A percentile compares a stretch with the other conserved stretches of the same genome.
These are phyloP conservation scores for Brachynemurus nebulosus DNA, from an alignment of 2,888 invertebrate species.

Conservation along the genomic window DNA sequence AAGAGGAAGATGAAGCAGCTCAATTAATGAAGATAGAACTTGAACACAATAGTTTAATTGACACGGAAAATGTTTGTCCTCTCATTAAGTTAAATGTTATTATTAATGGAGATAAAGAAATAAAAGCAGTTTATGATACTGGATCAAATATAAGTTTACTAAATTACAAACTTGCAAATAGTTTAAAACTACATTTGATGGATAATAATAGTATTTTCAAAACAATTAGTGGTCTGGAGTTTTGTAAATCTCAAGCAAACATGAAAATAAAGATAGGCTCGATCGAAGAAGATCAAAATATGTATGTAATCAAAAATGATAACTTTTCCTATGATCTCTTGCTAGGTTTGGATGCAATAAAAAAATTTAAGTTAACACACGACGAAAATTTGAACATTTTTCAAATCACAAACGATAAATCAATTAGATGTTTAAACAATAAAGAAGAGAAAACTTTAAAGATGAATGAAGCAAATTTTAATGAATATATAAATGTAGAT, in stretches of 20 bases:
- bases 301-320: conserved; percentile 12
- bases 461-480: conserved; percentile 14
- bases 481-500: conserved; percentile 12
- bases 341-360: conserved; percentile 19
- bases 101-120: conserved; percentile 6
- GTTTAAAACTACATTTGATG: conserved; percentile 8
- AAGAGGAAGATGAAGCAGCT: neutral
- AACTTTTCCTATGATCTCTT: conserved; percentile 19
- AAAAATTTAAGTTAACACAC: conserved; percentile 18
- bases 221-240: conserved; percentile 10
- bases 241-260: conserved; percentile 8
- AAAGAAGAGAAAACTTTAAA: conserved; percentile 1
- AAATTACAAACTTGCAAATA: conserved; percentile 6
- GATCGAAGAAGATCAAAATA: conserved; percentile 3
- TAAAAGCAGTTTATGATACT: conserved; percentile 9
- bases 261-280: conserved; percentile 7
- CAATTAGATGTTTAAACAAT: conserved; percentile 5
- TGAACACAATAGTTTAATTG: neutral
- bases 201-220: conserved; percentile 5
- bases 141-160: conserved; percentile 9
- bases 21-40: neutral
- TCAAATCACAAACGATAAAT: conserved; percentile 11
- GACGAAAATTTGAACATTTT: conserved; percentile 18
- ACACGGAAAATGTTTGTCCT: conserved; percentile 3
- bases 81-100: conserved; percentile 9